Percentiles rank a stretch among this genome's conserved stretches.
phyloP scores from a whole-genome alignment of 2,888 invertebrate genomes.

The Diarsia brunnea region DNA sequence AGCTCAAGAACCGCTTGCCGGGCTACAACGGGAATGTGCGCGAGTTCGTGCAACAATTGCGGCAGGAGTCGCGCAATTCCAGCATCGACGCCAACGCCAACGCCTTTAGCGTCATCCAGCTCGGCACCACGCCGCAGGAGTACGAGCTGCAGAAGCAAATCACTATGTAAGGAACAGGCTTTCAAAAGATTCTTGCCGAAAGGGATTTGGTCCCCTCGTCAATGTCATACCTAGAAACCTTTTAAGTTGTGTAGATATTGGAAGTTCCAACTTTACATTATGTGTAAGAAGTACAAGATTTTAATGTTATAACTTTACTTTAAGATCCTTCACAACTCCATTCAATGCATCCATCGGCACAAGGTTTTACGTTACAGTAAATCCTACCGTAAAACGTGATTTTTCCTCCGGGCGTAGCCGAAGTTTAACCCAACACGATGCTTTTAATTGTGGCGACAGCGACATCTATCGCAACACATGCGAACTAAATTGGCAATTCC shows the following conservation, averaged over 20 bases:
- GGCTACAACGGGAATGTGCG: conserved; percentile 75
- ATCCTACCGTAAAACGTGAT: too few relatives aligned
- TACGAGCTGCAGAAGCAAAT: conserved; percentile 76
- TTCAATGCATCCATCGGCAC: too few relatives aligned
- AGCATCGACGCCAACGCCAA: too few relatives aligned
- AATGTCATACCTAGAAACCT: neutral
- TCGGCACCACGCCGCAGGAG: conserved; percentile 51
- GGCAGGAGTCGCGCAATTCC: conserved; percentile 59
- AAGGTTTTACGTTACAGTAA: too few relatives aligned
- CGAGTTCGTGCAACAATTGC: conserved; percentile 73
- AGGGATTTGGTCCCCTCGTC: neutral
- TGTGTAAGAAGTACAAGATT: neutral
- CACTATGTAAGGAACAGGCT: conserved; percentile 72
- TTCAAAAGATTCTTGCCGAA: neutral
- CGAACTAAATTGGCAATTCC: too few relatives aligned
- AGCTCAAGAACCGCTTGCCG: conserved; percentile 79
- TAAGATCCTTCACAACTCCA: too few relatives aligned
- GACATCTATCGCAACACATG: too few relatives aligned
- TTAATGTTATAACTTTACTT: neutral
- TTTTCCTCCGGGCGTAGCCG: too few relatives aligned
- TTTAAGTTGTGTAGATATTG: neutral
- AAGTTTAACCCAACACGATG: neutral
- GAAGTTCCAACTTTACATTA: neutral
- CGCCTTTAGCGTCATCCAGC: conserved; percentile 16
- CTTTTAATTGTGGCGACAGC: too few relatives aligned